These are phyloP conservation scores for Bombus confusus DNA, from an alignment of 1,140 invertebrate genomes.

Conservation along the genomic window DNA sequence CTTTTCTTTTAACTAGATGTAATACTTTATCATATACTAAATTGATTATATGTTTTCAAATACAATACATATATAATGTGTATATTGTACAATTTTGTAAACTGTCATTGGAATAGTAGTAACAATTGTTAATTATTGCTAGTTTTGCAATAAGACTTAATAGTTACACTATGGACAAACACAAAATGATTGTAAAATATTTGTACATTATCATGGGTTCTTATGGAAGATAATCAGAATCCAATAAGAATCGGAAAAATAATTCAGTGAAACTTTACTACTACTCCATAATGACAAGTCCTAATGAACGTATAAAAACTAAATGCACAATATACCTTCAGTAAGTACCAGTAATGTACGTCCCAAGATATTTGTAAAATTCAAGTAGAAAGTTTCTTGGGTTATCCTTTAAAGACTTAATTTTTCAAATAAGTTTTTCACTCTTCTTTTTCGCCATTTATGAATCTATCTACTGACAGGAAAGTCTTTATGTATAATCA, in stretches of 20 bases:
- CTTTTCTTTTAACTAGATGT: not conserved
- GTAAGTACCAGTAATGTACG: conserved; percentile 26
- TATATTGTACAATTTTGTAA: conserved; percentile 29
- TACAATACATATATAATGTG: conserved; percentile 2
- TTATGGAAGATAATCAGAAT: conserved; percentile 33
- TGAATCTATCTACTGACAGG: conserved; percentile 17
- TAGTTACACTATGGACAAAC: not conserved
- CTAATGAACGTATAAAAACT: conserved; percentile 44
- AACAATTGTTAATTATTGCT: conserved; percentile 31
- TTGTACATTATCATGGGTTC: conserved; percentile 36
- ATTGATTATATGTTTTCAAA: conserved; percentile 30
- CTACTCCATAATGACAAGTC: conserved; percentile 44
- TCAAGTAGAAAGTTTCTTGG: conserved; percentile 26
- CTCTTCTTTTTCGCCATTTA: conserved; percentile 46
- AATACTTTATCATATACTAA: conserved; percentile 8
- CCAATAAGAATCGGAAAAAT: not conserved
- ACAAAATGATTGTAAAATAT: conserved; percentile 31
- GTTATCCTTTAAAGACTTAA: conserved; percentile 59
- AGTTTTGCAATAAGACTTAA: conserved; percentile 24
- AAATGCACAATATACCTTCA: conserved; percentile 56
- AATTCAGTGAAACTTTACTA: conserved; percentile 45
- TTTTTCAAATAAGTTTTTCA: conserved; percentile 47
- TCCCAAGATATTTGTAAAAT: conserved; percentile 29
- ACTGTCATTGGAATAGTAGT: conserved; percentile 49
- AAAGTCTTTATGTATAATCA: conserved; percentile 40